Evolutionary conservation across 2,888 invertebrate genomes (phyloP).

Genomic region (Lasioglossum malachurum): DNA sequence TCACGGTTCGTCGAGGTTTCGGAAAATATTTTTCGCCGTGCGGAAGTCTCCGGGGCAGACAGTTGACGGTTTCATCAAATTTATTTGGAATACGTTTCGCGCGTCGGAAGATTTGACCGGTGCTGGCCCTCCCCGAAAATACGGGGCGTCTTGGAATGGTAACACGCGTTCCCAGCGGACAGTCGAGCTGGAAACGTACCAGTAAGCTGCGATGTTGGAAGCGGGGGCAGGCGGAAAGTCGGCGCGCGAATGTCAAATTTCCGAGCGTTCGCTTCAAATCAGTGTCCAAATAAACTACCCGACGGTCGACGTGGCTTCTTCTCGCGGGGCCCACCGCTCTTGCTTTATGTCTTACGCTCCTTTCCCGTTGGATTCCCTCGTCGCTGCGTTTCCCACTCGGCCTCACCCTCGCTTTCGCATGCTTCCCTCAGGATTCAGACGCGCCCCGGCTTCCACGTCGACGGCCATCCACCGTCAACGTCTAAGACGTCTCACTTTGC

Average conservation of each 20-base stretch:
- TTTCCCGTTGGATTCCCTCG: slow-evolving; percentile 57
- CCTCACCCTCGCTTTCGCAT: slow-evolving; percentile 19
- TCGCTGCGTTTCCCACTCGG: slow-evolving; percentile 50
- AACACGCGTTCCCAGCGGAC: slow-evolving; percentile 47
- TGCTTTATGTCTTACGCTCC: slow-evolving; percentile 52
- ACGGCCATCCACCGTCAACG: slow-evolving; percentile 69
- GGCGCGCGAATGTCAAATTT: slow-evolving; percentile 79
- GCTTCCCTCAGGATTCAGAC: slow-evolving; percentile 45
- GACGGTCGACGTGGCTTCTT: slow-evolving; percentile 72
- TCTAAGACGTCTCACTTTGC: slow-evolving; percentile 73
- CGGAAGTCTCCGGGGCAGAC: not conserved
- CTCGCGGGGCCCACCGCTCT: slow-evolving; percentile 61
- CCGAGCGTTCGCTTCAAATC: slow-evolving; percentile 79
- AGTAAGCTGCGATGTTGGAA: slow-evolving; percentile 35
- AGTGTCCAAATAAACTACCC: slow-evolving; percentile 77
- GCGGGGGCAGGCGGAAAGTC: slow-evolving; percentile 54
- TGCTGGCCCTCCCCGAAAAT: slow-evolving; percentile 39
- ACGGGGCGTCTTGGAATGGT: slow-evolving; percentile 52
- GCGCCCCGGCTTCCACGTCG: slow-evolving; percentile 62
- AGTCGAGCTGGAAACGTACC: slow-evolving; percentile 36
- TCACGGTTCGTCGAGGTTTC: not conserved
- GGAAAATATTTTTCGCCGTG: slow-evolving; percentile 1
- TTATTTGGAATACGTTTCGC: slow-evolving; percentile 38
- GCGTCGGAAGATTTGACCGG: slow-evolving; percentile 42
- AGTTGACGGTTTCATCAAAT: slow-evolving; percentile 48